Percentiles rank a stretch among this genome's conserved stretches.
These are phyloP conservation scores for Plotosus lineatus DNA, from an alignment of 2,113 vertebrate species.

Conservation along the genomic window DNA sequence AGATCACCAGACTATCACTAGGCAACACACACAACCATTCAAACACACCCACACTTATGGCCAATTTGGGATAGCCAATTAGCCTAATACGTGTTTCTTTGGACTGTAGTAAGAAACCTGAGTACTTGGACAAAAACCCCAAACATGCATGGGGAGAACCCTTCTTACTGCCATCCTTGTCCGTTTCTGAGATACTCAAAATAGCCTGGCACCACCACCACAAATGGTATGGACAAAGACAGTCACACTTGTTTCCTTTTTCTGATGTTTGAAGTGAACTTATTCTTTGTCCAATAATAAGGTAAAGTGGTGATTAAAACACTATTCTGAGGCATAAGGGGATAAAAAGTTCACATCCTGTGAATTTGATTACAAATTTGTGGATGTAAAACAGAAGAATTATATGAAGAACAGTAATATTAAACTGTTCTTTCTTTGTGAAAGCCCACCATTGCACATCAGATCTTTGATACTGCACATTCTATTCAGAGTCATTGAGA, in stretches of 20 bases:
- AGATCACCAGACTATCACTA: too few relatives aligned
- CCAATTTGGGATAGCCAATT: too few relatives aligned
- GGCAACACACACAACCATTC: too few relatives aligned
- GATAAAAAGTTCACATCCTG: neutral
- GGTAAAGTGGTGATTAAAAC: too few relatives aligned
- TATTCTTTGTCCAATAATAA: too few relatives aligned
- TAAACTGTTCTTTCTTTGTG: neutral
- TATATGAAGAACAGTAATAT: slow-evolving; percentile 4
- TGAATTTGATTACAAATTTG: neutral
- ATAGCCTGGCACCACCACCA: neutral
- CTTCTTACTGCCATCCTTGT: too few relatives aligned
- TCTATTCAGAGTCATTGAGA: slow-evolving; percentile 17
- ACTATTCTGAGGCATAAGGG: neutral
- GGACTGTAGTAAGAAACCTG: too few relatives aligned
- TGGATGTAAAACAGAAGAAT: neutral
- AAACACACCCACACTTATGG: too few relatives aligned
- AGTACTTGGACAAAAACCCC: too few relatives aligned
- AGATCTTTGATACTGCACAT: neutral
- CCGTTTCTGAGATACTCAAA: neutral
- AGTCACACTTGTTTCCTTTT: neutral
- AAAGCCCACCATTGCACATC: neutral
- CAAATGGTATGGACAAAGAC: neutral
- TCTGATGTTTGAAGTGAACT: neutral
- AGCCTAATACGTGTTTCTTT: too few relatives aligned
- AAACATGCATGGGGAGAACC: too few relatives aligned